phyloP scores from a whole-genome alignment of 1,140 invertebrate genomes.

The Papilio glaucus region DNA sequence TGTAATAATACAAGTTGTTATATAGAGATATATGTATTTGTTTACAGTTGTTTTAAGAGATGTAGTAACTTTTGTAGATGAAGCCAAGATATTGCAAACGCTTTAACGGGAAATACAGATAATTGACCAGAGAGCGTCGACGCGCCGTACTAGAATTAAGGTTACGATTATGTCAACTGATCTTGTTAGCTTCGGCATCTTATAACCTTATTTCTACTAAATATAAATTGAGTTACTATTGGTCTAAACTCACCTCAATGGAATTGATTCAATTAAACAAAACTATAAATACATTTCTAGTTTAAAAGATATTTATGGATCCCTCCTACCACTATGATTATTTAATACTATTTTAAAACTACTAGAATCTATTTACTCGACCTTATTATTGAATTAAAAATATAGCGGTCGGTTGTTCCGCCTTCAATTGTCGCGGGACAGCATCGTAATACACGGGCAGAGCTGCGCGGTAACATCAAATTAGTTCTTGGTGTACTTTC shows the following conservation, averaged over 20 bases:
- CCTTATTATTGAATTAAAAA: not conserved
- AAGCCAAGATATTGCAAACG: conserved; percentile 30
- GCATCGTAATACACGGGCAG: too few relatives aligned
- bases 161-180: too few relatives aligned
- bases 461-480: too few relatives aligned
- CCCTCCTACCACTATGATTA: not conserved
- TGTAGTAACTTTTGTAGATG: conserved; percentile 8
- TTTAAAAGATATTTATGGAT: too few relatives aligned
- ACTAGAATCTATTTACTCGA: not conserved
- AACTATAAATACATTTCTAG: too few relatives aligned
- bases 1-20: conserved; percentile 7
- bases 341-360: not conserved
- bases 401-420: too few relatives aligned
- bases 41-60: conserved; percentile 1
- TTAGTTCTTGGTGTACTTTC: too few relatives aligned
- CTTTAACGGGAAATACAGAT: not conserved
- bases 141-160: not conserved
- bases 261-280: not conserved
- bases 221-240: too few relatives aligned
- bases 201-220: too few relatives aligned
- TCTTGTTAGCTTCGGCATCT: too few relatives aligned
- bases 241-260: not conserved
- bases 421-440: too few relatives aligned
- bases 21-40: conserved; percentile 6
- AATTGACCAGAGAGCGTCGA: not conserved